Percentiles rank a stretch among this genome's conserved stretches.
These are phyloP conservation scores for Pecten maximus DNA, from an alignment of 2,888 invertebrate genomes.

Conservation along the genomic window DNA sequence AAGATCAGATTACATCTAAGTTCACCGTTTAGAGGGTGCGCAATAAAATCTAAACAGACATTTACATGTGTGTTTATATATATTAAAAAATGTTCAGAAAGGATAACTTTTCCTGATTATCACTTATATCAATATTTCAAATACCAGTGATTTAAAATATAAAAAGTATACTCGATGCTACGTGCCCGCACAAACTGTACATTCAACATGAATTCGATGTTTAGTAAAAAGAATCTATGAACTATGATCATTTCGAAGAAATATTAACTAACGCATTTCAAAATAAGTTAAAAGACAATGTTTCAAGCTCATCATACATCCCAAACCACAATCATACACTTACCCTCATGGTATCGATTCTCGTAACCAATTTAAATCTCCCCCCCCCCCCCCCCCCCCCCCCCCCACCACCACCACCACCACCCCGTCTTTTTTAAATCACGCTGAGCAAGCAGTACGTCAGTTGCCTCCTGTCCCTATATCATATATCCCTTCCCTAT, in stretches of 20 bases:
- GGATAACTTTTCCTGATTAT: not conserved
- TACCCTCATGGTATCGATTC: not conserved
- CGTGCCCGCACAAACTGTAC: not conserved
- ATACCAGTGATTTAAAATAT: not conserved
- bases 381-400: too few species aligned
- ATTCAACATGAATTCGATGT: not conserved
- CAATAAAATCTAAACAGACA: not conserved
- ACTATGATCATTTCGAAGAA: not conserved
- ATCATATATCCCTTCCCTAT: too few species aligned
- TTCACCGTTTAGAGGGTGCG: not conserved
- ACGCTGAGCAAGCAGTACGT: too few species aligned
- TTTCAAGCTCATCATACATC: not conserved
- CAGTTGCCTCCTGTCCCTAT: too few species aligned
- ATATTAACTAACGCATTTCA: not conserved
- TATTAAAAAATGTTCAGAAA: not conserved
- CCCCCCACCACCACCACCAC: too few species aligned
- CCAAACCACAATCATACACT: not conserved
- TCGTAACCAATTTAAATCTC: too few species aligned
- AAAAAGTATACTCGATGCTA: not conserved
- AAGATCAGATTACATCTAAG: not conserved
- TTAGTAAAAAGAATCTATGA: not conserved
- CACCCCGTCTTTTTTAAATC: too few species aligned
- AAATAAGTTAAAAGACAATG: not conserved
- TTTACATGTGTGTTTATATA: not conserved
- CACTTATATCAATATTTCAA: not conserved